phyloP scores from a whole-genome alignment of 53 echinoderm and acorn worm genomes.

The Arbacia lixula region DNA sequence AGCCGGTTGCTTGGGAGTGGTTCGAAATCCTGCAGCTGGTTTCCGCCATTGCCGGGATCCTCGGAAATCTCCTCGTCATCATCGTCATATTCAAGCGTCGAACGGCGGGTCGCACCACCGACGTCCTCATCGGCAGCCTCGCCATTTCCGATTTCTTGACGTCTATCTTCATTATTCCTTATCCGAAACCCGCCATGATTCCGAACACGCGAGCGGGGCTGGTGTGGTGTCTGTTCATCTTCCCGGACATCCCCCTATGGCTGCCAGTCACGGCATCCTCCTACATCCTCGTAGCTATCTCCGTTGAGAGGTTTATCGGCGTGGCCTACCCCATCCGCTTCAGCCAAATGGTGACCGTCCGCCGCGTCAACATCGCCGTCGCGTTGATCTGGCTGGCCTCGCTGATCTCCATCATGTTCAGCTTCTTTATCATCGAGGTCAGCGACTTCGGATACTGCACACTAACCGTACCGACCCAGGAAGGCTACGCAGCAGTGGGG shows the following conservation, averaged over 20 bases:
- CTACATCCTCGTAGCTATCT: slow-evolving; percentile 63
- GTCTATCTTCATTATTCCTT: slow-evolving; percentile 65
- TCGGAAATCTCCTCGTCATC: slow-evolving; percentile 43
- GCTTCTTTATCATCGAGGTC: slow-evolving; percentile 61
- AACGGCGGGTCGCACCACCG: slow-evolving; percentile 22
- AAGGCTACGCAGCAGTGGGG: slow-evolving; percentile 51
- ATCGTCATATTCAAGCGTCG: slow-evolving; percentile 18
- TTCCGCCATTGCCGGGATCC: slow-evolving; percentile 34
- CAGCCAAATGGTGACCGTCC: slow-evolving; percentile 50
- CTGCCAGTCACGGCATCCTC: slow-evolving; percentile 65
- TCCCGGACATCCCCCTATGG: slow-evolving; percentile 59
- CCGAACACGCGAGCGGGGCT: slow-evolving; percentile 45
- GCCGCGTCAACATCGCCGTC: slow-evolving; percentile 1
- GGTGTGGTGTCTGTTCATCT: slow-evolving; percentile 65
- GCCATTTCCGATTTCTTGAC: slow-evolving; percentile 79
- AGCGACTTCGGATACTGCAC: slow-evolving; percentile 32
- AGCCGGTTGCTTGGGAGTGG: slow-evolving; percentile 5
- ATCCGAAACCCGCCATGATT: slow-evolving; percentile 23
- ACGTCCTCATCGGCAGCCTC: slow-evolving; percentile 67
- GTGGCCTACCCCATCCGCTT: slow-evolving; percentile 60
- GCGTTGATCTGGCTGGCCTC: slow-evolving; percentile 46
- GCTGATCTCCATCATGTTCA: slow-evolving; percentile 17
- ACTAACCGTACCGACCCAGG: slow-evolving; percentile 27
- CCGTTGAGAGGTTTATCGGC: slow-evolving; percentile 74
- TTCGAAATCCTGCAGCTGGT: slow-evolving; percentile 10